phyloP scores from a whole-genome alignment of 2,113 vertebrate species.

The Alexandromys fortis region DNA sequence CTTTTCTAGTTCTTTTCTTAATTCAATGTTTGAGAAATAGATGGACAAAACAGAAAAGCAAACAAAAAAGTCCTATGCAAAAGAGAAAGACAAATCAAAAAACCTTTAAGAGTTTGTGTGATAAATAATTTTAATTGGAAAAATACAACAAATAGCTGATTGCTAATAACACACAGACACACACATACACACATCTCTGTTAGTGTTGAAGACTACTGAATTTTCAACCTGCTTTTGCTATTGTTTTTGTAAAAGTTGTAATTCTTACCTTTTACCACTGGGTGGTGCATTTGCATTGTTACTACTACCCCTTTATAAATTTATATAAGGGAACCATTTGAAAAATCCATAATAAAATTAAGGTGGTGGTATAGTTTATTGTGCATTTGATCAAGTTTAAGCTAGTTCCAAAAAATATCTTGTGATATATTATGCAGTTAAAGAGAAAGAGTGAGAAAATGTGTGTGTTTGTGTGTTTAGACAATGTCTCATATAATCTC shows the following conservation, averaged over 20 bases:
- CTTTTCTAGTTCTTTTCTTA: not conserved
- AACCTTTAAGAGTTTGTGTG: not conserved
- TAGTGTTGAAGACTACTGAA: not conserved
- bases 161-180: not conserved
- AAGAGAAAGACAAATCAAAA: not conserved
- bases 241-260: not conserved
- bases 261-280: constrained; percentile 68
- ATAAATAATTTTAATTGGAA: not conserved
- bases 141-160: constrained; percentile 16
- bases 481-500: not conserved
- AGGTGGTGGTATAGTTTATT: not conserved
- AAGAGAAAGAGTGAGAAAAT: not conserved
- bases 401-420: not conserved
- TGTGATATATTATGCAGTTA: not conserved
- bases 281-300: constrained; percentile 71
- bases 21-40: not conserved
- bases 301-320: constrained; percentile 29
- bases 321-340: constrained; percentile 21
- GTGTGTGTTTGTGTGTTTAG: not conserved
- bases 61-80: not conserved
- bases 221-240: not conserved
- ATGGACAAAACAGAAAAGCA: constrained; percentile 4
- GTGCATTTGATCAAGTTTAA: not conserved
- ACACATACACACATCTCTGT: not conserved
- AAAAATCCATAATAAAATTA: constrained; percentile 52